Percentiles rank a stretch among this genome's conserved stretches.
These are phyloP conservation scores for Pelmatolapia mariae DNA, from an alignment of 2,113 vertebrate genomes.

Conservation along the genomic window DNA sequence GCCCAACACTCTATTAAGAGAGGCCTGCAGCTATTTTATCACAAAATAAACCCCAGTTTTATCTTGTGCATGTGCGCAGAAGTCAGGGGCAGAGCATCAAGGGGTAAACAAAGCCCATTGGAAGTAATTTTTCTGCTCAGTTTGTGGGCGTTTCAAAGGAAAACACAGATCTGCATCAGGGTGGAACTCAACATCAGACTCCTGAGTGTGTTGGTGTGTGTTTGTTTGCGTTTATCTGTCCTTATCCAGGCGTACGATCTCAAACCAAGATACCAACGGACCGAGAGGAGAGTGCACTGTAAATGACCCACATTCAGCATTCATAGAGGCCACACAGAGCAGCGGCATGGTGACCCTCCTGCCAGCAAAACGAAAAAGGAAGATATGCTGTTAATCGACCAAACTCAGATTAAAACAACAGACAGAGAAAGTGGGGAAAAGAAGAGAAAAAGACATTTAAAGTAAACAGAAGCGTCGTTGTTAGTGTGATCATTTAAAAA, in stretches of 20 bases:
- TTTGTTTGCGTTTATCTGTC: conserved; percentile 14
- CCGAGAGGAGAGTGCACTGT: not conserved
- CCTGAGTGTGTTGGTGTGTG: not conserved
- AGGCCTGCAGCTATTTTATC: not conserved
- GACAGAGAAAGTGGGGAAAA: not conserved
- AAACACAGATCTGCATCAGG: conserved; percentile 48
- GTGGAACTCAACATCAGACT: not conserved
- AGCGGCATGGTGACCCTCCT: not conserved
- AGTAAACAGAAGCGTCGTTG: not conserved
- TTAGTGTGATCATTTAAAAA: not conserved
- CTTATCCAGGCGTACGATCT: conserved; percentile 14
- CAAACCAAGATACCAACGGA: not conserved
- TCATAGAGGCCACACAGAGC: not conserved
- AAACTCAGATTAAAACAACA: not conserved
- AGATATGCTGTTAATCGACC: not conserved
- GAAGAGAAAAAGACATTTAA: not conserved
- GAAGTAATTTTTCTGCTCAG: not conserved
- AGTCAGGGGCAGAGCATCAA: not conserved
- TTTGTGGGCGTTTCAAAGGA: conserved; percentile 10
- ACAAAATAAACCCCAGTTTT: not conserved
- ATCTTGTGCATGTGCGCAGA: not conserved
- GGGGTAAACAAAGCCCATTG: not conserved
- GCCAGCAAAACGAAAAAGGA: not conserved
- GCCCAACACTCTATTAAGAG: not conserved
- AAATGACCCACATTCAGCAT: conserved; percentile 29